Percentiles rank a stretch among this genome's conserved stretches.
These are phyloP conservation scores for Camponotus floridanus DNA, from an alignment of 1,140 invertebrate species.

Conservation along the genomic window DNA sequence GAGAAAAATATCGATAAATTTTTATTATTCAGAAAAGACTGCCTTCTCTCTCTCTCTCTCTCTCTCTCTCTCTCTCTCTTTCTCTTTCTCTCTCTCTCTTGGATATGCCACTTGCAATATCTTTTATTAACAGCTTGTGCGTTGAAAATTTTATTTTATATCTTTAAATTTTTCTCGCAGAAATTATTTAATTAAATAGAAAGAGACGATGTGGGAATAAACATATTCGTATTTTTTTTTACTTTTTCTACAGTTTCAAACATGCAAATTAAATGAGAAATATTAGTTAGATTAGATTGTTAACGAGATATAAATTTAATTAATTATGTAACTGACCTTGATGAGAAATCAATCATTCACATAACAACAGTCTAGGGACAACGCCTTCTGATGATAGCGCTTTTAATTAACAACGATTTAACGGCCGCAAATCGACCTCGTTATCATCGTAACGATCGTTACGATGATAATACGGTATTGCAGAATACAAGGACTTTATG, in stretches of 20 bases:
- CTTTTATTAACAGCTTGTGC: neutral
- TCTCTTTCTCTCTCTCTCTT: neutral
- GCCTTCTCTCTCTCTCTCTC: neutral
- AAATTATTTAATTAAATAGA: neutral
- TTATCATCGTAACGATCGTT: conserved; percentile 27
- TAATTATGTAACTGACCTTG: conserved; percentile 66
- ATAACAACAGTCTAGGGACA: conserved; percentile 47
- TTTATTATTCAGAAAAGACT: neutral
- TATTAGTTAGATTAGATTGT: neutral
- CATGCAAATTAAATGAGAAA: neutral
- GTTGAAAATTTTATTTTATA: neutral
- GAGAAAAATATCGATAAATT: too few species aligned
- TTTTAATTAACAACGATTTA: conserved; percentile 78
- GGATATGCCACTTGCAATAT: neutral
- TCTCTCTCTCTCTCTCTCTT: neutral
- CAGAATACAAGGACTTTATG: conserved; percentile 5
- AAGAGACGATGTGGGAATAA: neutral
- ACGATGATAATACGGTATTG: conserved; percentile 6
- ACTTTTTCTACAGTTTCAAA: neutral
- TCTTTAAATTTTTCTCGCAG: neutral
- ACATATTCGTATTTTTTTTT: neutral
- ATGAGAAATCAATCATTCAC: conserved; percentile 55
- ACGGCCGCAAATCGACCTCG: conserved; percentile 66
- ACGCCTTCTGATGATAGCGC: conserved; percentile 46
- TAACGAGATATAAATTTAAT: neutral